Base-by-base conservation (phyloP, 2,797 vertebrate genomes). In the Schizothorax lantsangensis region DNA sequence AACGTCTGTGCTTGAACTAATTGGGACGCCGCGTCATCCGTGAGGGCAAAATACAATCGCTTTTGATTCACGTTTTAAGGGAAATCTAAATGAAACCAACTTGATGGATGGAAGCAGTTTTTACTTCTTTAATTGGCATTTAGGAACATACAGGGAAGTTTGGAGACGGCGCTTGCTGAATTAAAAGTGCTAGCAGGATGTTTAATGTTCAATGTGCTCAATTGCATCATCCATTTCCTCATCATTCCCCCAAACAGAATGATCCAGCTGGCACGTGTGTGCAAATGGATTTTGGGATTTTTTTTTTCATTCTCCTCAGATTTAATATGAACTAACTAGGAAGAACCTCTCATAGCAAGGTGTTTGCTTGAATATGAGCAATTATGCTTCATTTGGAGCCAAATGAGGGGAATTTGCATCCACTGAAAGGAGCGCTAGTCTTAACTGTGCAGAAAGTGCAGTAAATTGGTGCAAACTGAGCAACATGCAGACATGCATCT, bases 321-420 rank as follows among this genome's bases (percentile, higher is more conserved):
- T 94, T 95, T 95, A 96, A 95, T 95, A 93, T 92, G 94, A 95
- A 95, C 94, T 95, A 95, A 95, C 95, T 93, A 95, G 94, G 94
- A 95, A 95, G 95, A 96, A 95, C 94, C 95, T 95, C 95, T 95
- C 90, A 93, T 92, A 94, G 94, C 95, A 96, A 96, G 95, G 95
- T 96, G 96, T 96, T 92, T 93, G 94, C 95, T 95, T 96, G 94
- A 96, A 96, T 95, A 93, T 94, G 95, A 94, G 95, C 94, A 96
- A 96, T 96, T 96, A 96, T 90, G 95, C 92, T 93, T 95, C 95
- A 95, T 96, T 96, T 95, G 92, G 94, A 94, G 93, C 93, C 94
- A 95, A 96, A 96, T 95, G 95, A 94, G 94, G 91, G 95, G 93
- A 95, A 96, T 96, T 96, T 96, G 95, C 96, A 96, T 96, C 92